Evolutionary conservation across 2,888 invertebrate species (phyloP).

Genomic region (Cephus pulcher): DNA sequence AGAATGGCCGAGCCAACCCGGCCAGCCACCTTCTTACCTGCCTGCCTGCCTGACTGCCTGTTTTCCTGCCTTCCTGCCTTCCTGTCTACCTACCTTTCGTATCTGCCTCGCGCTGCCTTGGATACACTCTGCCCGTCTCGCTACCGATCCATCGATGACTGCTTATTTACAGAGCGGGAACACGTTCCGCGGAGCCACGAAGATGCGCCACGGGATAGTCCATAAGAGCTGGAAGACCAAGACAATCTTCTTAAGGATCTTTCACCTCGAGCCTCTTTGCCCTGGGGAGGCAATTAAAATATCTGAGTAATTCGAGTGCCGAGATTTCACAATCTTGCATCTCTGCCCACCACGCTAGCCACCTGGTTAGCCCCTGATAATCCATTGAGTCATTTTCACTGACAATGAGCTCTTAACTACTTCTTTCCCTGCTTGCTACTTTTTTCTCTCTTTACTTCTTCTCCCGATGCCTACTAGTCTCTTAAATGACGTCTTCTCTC

Average conservation of each 20-base stretch:
- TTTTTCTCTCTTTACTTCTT: background rate
- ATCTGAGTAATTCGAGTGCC: slow-evolving; percentile 52
- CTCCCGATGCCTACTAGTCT: background rate
- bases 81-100: slow-evolving; percentile 2
- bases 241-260: slow-evolving; percentile 3
- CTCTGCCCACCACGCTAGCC: background rate
- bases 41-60: background rate
- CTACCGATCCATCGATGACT: slow-evolving; percentile 59
- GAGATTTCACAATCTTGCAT: slow-evolving; percentile 15
- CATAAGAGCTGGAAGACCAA: slow-evolving; percentile 1
- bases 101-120: background rate
- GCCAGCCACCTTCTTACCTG: background rate
- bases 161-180: slow-evolving; percentile 60
- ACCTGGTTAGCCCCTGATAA: background rate
- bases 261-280: slow-evolving; percentile 2
- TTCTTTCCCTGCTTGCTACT: background rate
- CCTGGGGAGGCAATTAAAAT: slow-evolving; percentile 58
- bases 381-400: background rate
- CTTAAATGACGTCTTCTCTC: background rate
- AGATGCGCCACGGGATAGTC: slow-evolving; percentile 43
- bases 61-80: slow-evolving; percentile 1
- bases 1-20: slow-evolving; percentile 37
- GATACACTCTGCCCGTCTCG: background rate
- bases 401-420: background rate
- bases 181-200: slow-evolving; percentile 44